Percentiles rank a stretch among this genome's conserved stretches.
phyloP scores from a whole-genome alignment of 2,113 vertebrate species.

The Thalassoma bifasciatum region DNA sequence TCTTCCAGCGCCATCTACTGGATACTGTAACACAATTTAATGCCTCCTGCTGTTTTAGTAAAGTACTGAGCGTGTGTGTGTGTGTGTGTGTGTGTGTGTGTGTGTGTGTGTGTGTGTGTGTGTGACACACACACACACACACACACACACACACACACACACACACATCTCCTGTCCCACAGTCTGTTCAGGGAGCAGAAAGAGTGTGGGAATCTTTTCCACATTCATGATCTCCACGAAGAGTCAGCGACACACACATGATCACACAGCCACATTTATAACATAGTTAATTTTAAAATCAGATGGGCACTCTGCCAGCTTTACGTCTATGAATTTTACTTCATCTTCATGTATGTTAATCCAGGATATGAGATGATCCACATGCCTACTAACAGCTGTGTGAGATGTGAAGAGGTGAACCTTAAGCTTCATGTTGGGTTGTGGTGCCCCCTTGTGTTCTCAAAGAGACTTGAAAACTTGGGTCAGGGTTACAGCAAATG shows the following conservation, averaged over 20 bases:
- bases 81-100: no score
- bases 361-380: not conserved
- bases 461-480: not conserved
- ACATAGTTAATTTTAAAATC: no score
- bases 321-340: no score
- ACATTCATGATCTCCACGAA: no score
- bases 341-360: not conserved
- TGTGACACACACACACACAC: constrained; percentile 13
- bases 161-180: constrained; percentile 42
- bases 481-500: not conserved
- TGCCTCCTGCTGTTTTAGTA: no score
- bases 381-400: no score
- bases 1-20: no score
- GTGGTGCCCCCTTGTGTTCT: constrained; percentile 31
- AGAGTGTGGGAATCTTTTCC: constrained; percentile 47
- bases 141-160: constrained; percentile 13
- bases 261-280: constrained; percentile 19
- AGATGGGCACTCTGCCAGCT: no score
- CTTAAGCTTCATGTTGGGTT: not conserved
- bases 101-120: no score
- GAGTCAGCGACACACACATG: not conserved
- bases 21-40: no score
- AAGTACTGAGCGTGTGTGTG: no score
- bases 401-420: rapidly evolving
- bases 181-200: constrained; percentile 37